A percentile compares a stretch with the other conserved stretches of the same genome.
phyloP scores from a whole-genome alignment of 2,113 vertebrate species.

The Bettongia penicillata region DNA sequence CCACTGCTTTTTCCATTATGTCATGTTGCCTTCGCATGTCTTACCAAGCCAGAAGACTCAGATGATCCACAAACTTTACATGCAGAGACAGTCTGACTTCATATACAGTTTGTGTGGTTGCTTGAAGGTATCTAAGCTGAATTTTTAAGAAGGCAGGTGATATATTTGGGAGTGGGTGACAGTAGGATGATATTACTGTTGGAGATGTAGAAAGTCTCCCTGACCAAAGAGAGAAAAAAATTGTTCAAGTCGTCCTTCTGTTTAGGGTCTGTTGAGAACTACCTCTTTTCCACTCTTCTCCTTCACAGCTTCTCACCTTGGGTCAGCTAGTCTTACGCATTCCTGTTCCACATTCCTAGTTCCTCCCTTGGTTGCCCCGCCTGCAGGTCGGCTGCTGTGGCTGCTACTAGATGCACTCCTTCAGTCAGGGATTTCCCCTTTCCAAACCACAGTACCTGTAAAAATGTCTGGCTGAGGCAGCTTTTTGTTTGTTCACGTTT shows the following conservation, averaged over 20 bases:
- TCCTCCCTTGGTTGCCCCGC: slow-evolving; percentile 23
- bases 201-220: slow-evolving; percentile 1
- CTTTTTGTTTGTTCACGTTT: background rate
- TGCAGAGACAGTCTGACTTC: background rate
- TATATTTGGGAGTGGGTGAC: background rate
- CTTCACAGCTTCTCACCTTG: slow-evolving; percentile 20
- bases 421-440: background rate
- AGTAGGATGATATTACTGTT: background rate
- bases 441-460: background rate
- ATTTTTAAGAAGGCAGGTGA: background rate
- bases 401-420: slow-evolving; percentile 31
- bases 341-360: slow-evolving; percentile 20
- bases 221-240: background rate
- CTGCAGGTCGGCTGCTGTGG: background rate
- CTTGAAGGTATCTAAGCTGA: background rate
- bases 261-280: slow-evolving; percentile 31
- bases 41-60: background rate
- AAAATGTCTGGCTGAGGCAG: background rate
- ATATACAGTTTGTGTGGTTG: background rate
- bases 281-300: background rate
- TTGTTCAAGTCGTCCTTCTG: background rate
- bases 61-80: background rate
- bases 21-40: background rate
- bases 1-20: background rate
- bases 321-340: background rate